These are phyloP conservation scores for Miniopterus natalensis DNA, from an alignment of 2,113 vertebrate genomes.

Conservation along the genomic window DNA sequence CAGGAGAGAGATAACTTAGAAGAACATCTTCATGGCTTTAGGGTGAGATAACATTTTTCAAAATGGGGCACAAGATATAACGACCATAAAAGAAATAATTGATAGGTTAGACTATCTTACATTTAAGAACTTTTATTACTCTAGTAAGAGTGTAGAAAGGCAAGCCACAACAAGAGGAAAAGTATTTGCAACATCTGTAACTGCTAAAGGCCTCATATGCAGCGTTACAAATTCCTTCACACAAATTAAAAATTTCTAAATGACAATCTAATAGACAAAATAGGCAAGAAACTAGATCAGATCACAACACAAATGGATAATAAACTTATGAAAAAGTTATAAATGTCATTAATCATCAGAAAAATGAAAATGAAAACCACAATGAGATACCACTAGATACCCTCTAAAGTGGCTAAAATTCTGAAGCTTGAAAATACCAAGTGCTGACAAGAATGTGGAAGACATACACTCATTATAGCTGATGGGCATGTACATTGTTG, in stretches of 20 bases:
- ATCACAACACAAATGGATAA: background rate
- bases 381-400: background rate
- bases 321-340: background rate
- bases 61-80: background rate
- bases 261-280: background rate
- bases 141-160: background rate
- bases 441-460: background rate
- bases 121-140: background rate
- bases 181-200: background rate
- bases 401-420: background rate
- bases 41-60: background rate
- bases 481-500: background rate
- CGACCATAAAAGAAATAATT: background rate
- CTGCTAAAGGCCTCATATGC: background rate
- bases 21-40: background rate
- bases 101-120: background rate
- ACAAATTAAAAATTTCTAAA: background rate
- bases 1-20: background rate
- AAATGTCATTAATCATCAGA: background rate
- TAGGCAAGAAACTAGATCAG: background rate
- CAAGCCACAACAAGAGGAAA: background rate
- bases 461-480: background rate
- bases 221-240: conserved; percentile 28
- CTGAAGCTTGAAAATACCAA: conserved; percentile 13
- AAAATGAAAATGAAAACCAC: conserved; percentile 31